Conservation (phyloP, 2,888 invertebrate species). For the Gymnoscelis rufifasciata region DNA sequence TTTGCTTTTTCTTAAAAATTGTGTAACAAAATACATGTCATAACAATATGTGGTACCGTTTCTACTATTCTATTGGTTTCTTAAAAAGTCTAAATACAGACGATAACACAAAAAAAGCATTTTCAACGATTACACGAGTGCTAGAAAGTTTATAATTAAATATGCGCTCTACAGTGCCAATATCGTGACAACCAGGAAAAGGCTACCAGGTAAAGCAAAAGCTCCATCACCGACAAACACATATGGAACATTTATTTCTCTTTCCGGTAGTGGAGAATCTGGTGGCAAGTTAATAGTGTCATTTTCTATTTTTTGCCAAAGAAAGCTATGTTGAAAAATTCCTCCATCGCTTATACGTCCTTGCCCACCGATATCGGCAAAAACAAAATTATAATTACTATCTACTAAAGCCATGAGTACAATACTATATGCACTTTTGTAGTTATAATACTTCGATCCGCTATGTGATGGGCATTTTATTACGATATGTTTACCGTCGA, state of each 20-base stretch:
- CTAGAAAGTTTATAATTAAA: constrained; percentile 2
- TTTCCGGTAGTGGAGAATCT: background rate
- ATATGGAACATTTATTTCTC: background rate
- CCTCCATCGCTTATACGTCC: background rate
- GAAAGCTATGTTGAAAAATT: background rate
- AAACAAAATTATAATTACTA: background rate
- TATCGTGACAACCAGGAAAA: background rate
- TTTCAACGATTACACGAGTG: background rate
- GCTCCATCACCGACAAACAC: constrained; percentile 1
- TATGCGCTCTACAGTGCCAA: background rate
- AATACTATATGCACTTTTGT: background rate
- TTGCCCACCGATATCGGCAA: background rate
- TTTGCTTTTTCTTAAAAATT: too few species aligned
- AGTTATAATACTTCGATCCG: background rate
- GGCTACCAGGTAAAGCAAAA: constrained; percentile 1
- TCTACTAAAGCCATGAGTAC: background rate
- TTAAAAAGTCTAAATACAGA: constrained; percentile 1
- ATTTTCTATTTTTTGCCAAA: background rate
- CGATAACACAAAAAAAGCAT: background rate
- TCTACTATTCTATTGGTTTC: too few species aligned
- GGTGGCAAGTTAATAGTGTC: too few species aligned
- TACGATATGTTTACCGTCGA: background rate
- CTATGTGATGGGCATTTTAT: background rate
- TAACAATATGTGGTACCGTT: too few species aligned
- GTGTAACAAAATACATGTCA: too few species aligned